Evolutionary conservation across 2,113 vertebrate genomes (phyloP), one percentile per base, ranked within the genome.

Genomic region (Anthoscopus minutus): DNA sequence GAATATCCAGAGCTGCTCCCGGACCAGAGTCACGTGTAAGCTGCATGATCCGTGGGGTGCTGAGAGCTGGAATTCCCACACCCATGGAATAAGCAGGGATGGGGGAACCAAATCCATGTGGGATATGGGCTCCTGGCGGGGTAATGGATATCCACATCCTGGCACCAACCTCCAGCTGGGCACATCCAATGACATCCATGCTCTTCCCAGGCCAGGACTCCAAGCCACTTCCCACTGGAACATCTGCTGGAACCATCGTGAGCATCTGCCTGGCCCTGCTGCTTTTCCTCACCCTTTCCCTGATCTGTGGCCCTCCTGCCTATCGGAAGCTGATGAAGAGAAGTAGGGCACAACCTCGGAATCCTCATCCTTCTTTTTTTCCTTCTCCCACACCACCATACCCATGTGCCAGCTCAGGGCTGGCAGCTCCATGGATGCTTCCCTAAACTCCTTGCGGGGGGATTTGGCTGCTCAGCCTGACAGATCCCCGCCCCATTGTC

Each of bases 291-390:
- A 5, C 97, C 88, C 85, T 98, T 23, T 22, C 61, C 48, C 53
- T 97, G 4, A 11, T 94, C 88, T 98, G 97, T 0, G 97, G 97
- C 13, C 97, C 97, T 9, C 94, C 93, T 1, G 82, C 72, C 77
- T 98, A 97, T 65, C 95, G 93, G 85, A 97, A 94, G 61, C 35
- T 98, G 78, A 80, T 96, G 88, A 98, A 98, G 95, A 98, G 96
- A 97, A 97, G 98, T 98, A 93, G 44, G 98, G 93, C 31, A 37
- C 2, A 2, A 23, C 18, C 28, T 54, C 3, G 3, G 30, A 12
- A 56, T 6, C 48, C 24, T 69, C 57, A 16, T 54, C 40, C n/a
- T 61, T 42, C 6, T 61, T 31, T 14, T 9, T 47, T 1, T 21
- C 60, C 6, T 60, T 42, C 14, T 48, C 62, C 25, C 0, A 0